These are phyloP conservation scores for Anoura caudifer DNA, from an alignment of 2,113 vertebrate species.

Conservation along the genomic window DNA sequence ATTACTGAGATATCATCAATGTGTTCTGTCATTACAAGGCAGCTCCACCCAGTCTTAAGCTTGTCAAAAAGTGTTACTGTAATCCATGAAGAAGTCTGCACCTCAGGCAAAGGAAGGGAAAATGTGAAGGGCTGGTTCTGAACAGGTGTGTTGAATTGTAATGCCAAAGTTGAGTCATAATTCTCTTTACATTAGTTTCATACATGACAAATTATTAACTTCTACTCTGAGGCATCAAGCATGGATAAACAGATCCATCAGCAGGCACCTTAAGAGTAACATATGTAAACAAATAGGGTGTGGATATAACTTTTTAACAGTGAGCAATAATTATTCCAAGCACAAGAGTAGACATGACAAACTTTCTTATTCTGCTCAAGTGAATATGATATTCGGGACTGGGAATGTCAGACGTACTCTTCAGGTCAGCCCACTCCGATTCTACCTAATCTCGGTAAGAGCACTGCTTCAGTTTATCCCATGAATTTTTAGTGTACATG, in stretches of 20 bases:
- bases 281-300: slow-evolving; percentile 64
- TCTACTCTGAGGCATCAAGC: slow-evolving; percentile 73
- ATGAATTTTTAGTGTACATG: slow-evolving; percentile 14
- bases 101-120: slow-evolving; percentile 81
- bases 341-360: slow-evolving; percentile 50
- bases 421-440: background rate
- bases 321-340: slow-evolving; percentile 62
- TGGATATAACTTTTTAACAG: slow-evolving; percentile 66
- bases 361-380: slow-evolving; percentile 66
- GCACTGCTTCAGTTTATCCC: background rate
- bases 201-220: slow-evolving; percentile 73
- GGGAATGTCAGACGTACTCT: slow-evolving; percentile 14
- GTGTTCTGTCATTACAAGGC: slow-evolving; percentile 80
- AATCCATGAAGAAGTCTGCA: slow-evolving; percentile 85
- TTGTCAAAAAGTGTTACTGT: slow-evolving; percentile 91
- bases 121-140: slow-evolving; percentile 70
- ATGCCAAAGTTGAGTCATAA: slow-evolving; percentile 76
- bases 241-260: slow-evolving; percentile 76
- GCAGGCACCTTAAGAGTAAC: slow-evolving; percentile 69
- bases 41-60: slow-evolving; percentile 84
- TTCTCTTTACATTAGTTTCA: slow-evolving; percentile 82
- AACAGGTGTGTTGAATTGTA: slow-evolving; percentile 82
- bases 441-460: slow-evolving; percentile 18
- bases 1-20: slow-evolving; percentile 80
- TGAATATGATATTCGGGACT: slow-evolving; percentile 40